Evolutionary conservation across 2,113 vertebrate genomes (phyloP).

Genomic region (Poeciliopsis retropinna): DNA sequence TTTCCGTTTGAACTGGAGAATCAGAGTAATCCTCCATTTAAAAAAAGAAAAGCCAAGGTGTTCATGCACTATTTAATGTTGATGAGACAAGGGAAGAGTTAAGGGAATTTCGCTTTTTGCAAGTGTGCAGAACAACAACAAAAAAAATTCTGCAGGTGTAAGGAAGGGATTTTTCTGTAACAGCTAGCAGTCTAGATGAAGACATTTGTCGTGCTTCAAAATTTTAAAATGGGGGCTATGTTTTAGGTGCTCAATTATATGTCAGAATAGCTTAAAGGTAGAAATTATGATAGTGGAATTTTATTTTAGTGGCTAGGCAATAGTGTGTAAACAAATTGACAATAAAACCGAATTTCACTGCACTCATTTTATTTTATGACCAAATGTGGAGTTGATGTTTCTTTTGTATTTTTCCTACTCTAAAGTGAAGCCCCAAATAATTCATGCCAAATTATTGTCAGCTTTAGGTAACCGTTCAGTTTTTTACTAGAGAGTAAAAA

Average conservation of each 20-base stretch:
- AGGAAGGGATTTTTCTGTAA: slow-evolving; percentile 24
- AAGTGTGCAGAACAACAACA: not conserved
- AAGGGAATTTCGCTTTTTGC: slow-evolving; percentile 1
- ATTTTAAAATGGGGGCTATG: slow-evolving; percentile 3
- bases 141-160: slow-evolving; percentile 4
- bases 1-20: slow-evolving; percentile 33
- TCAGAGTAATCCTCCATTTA: slow-evolving; percentile 30
- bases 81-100: slow-evolving; percentile 23
- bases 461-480: not conserved
- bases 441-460: no score
- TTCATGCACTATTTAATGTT: slow-evolving; percentile 4
- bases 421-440: not conserved
- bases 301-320: not conserved
- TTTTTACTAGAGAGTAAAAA: not conserved
- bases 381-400: not conserved
- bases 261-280: slow-evolving; percentile 17
- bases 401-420: not conserved
- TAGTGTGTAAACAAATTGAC: not conserved
- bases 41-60: not conserved
- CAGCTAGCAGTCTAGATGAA: not conserved
- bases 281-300: not conserved
- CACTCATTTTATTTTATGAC: not conserved
- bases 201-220: slow-evolving; percentile 28
- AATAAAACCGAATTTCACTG: not conserved
- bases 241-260: slow-evolving; percentile 25